Conservation (phyloP, 2,797 vertebrate genomes). For the Chiroxiphia lanceolata region DNA sequence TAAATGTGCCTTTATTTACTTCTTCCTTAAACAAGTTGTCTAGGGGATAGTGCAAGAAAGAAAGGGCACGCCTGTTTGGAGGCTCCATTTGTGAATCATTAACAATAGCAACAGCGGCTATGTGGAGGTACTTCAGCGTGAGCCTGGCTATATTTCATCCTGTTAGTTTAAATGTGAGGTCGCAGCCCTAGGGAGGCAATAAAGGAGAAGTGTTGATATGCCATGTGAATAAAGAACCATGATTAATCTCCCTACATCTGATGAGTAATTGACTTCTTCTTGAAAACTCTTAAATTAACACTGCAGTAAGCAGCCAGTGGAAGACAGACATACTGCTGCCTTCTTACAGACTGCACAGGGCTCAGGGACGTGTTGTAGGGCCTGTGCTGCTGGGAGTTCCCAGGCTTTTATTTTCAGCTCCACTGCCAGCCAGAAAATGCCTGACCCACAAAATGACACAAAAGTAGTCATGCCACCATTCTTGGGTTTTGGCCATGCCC, state of each 20-base stretch:
- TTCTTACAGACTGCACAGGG: not conserved
- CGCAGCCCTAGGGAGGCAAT: not conserved
- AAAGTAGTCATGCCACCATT: not conserved
- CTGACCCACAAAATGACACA: not conserved
- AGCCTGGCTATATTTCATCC: slow-evolving; percentile 9
- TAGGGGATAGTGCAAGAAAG: not conserved
- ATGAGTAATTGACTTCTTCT: slow-evolving; percentile 1
- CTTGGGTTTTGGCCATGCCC: not conserved
- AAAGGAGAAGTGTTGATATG: not conserved
- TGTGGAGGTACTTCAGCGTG: not conserved
- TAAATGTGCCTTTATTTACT: not conserved
- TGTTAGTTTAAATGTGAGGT: not conserved
- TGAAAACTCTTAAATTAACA: not conserved
- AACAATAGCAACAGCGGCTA: not conserved
- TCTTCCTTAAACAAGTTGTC: not conserved
- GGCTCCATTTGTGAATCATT: slow-evolving; percentile 9
- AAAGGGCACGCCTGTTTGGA: not conserved
- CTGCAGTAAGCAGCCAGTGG: not conserved
- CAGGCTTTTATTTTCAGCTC: not conserved
- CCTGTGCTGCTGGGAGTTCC: not conserved
- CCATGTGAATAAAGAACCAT: not conserved
- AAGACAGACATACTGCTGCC: not conserved
- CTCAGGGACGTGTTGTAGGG: not conserved
- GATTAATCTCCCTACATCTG: not conserved
- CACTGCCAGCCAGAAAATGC: not conserved